Conservation (phyloP, 2,113 vertebrate genomes). For the Craseonycteris thonglongyai region DNA sequence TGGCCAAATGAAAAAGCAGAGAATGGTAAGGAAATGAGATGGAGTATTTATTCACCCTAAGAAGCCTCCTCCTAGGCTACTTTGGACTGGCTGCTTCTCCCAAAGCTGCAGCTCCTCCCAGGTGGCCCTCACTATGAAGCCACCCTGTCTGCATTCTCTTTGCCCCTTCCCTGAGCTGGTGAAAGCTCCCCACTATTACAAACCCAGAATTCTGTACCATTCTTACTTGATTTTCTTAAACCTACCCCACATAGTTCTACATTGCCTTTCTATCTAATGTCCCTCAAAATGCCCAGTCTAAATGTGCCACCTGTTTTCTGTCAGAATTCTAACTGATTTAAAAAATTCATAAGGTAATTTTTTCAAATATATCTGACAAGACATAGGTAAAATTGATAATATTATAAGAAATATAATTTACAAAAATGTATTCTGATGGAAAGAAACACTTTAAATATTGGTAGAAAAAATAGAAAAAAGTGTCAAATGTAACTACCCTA, state of each 20-base stretch:
- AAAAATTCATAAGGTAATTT: neutral
- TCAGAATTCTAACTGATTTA: neutral
- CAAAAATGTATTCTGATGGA: neutral
- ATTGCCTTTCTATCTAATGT: neutral
- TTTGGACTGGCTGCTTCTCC: neutral
- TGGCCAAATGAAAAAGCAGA: neutral
- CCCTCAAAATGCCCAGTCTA: neutral
- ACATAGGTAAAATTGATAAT: neutral
- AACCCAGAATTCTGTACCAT: neutral
- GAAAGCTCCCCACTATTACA: neutral
- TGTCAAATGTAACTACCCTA: neutral
- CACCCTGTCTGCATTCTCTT: neutral
- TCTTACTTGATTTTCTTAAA: neutral
- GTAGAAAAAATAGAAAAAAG: neutral
- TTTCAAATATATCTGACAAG: neutral
- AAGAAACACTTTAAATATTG: neutral
- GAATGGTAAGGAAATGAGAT: neutral
- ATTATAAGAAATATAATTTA: neutral
- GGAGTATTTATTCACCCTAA: neutral
- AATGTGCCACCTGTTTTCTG: neutral
- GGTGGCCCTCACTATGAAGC: neutral
- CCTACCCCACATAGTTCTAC: neutral
- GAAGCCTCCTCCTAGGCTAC: neutral
- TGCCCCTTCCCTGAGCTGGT: neutral
- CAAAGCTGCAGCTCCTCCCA: neutral